A percentile compares a stretch with the other conserved stretches of the same genome.
These are phyloP conservation scores for Neopipo cinnamomea DNA, from an alignment of 2,113 vertebrate species.

Conservation along the genomic window DNA sequence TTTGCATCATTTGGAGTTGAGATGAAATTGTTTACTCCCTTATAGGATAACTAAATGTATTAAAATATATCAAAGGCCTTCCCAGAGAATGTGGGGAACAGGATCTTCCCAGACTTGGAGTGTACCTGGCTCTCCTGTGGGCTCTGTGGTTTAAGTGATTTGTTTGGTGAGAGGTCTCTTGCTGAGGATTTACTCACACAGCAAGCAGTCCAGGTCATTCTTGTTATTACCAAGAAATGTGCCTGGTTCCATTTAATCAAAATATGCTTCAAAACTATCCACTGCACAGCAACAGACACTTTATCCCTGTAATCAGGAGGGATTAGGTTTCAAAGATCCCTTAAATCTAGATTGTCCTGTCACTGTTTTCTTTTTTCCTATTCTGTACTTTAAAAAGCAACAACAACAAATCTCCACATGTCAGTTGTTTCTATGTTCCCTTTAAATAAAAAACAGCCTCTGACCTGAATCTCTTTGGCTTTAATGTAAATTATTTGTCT, in stretches of 20 bases:
- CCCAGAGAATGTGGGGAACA: neutral
- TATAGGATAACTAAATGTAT: neutral
- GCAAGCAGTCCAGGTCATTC: neutral
- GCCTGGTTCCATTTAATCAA: neutral
- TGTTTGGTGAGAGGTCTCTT: neutral
- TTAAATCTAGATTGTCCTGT: neutral
- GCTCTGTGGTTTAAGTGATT: neutral
- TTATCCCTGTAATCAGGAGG: neutral
- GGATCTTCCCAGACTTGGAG: neutral
- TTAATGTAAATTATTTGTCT: neutral
- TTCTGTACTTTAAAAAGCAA: neutral
- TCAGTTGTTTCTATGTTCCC: neutral
- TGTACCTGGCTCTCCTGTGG: neutral
- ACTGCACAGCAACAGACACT: neutral
- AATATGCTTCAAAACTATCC: neutral
- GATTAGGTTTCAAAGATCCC: neutral
- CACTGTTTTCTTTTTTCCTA: neutral
- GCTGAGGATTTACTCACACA: neutral
- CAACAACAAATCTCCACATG: neutral
- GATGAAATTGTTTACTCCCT: neutral
- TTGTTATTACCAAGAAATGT: neutral
- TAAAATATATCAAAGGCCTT: neutral
- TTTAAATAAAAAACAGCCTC: neutral
- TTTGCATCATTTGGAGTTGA: neutral
- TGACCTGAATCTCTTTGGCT: neutral